Evolutionary conservation across 2,113 vertebrate species (phyloP).

Genomic region (Petrocephalus zakoni): DNA sequence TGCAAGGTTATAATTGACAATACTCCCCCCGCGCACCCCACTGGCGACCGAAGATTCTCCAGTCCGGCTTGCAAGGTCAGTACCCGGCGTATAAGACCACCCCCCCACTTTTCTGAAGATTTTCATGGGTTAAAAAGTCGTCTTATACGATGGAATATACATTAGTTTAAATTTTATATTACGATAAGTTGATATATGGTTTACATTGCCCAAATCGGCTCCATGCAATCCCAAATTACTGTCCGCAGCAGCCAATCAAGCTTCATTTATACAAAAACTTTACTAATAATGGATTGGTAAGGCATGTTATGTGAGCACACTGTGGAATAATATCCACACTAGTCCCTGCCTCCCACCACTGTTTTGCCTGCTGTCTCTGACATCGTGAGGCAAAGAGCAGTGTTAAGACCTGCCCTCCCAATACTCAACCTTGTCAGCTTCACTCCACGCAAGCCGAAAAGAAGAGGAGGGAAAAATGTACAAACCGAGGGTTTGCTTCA

Average conservation of each 20-base stretch:
- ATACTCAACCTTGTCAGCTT: neutral
- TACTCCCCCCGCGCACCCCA: too few relatives aligned
- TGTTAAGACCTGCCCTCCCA: neutral
- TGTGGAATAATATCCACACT: neutral
- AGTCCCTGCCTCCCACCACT: neutral
- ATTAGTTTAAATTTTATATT: neutral
- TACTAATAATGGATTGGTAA: neutral
- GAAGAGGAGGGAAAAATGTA: neutral
- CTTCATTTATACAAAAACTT: neutral
- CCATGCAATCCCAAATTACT: neutral
- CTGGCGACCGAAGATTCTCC: too few relatives aligned
- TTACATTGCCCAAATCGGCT: neutral
- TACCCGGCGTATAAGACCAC: too few relatives aligned
- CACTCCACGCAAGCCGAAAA: neutral
- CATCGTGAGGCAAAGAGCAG: neutral
- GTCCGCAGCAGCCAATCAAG: neutral
- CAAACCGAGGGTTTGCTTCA: neutral
- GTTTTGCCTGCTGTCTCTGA: neutral
- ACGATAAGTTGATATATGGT: neutral
- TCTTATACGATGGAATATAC: too few relatives aligned
- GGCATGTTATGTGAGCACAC: neutral
- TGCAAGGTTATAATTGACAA: too few relatives aligned
- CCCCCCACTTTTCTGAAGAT: too few relatives aligned
- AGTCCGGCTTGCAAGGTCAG: too few relatives aligned
- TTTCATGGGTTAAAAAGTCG: too few relatives aligned